Evolutionary conservation across 2,888 invertebrate species (phyloP), one percentile per base, ranked within the genome.

Genomic region (Troides aeacus): DNA sequence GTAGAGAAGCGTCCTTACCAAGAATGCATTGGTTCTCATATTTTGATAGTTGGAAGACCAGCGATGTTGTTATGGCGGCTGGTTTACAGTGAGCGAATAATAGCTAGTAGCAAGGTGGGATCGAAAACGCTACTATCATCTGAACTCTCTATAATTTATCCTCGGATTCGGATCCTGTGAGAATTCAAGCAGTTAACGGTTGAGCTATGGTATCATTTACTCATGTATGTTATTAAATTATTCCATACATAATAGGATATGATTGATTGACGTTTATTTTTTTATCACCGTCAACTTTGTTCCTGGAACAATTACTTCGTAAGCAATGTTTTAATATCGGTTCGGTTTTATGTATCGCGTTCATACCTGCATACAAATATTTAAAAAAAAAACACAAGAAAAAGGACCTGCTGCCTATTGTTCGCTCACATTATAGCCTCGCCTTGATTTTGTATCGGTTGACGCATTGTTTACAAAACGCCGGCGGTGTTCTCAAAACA

Each of bases 281-380:
- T 50, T 2, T 18, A 50, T 50, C 50, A 18, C 17, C 18, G 17
- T 3, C 12, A 50, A 50, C 50, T 18, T 21, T 21, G 53, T 59
- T 62, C 57, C 5, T 23, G 17, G 63, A 71, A 67, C 59, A 68
- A 67, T 66, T 68, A 64, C 62, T 72, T 62, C 56, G 62, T 67
- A 70, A 71, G 70, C 68, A 65, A 63, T 72, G 71, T 72, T 69
- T 30, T 30, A 30, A 71, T 68, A 71, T 71, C 66, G 68, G 66
- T 70, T 75, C 72, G 74, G 74, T 75, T 74, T 76, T 76, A 78
- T 77, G 76, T 72, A 71, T 64, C 63, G 61, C 61, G 64, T 68
- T 74, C 78, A 36, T 53, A 30, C 46, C 76, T 80, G 81, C 84
- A 84, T 84, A 83, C 82, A 79, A 83, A 84, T 82, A 75, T 58